Conservation (phyloP, 2,113 vertebrate species). For the Nannospalax galili region DNA sequence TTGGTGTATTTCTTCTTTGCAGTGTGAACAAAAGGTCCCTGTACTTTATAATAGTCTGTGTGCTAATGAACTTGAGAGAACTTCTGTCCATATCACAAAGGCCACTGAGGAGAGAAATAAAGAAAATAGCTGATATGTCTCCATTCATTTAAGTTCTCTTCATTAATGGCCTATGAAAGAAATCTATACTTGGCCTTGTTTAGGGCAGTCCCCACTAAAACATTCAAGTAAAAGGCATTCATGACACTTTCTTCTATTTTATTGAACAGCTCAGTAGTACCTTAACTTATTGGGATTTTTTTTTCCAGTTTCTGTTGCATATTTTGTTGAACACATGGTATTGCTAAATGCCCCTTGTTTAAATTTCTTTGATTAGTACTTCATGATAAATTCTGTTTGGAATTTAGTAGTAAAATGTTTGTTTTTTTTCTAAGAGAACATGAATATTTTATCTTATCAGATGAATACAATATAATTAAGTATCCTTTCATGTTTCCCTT, state of each 20-base stretch:
- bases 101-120: background rate
- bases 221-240: background rate
- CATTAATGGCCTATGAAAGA: background rate
- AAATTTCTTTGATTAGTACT: conserved; percentile 25
- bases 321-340: conserved; percentile 1
- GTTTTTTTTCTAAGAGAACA: background rate
- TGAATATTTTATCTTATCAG: conserved; percentile 40
- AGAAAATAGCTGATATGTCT: background rate
- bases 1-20: background rate
- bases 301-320: background rate
- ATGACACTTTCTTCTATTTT: background rate
- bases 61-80: background rate
- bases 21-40: background rate
- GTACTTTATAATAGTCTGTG: background rate
- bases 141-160: background rate
- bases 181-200: background rate
- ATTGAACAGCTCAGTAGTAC: background rate
- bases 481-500: conserved; percentile 49
- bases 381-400: background rate
- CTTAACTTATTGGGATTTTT: background rate
- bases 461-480: conserved; percentile 56
- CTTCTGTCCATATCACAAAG: background rate
- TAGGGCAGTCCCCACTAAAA: background rate
- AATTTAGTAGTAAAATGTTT: conserved; percentile 44
- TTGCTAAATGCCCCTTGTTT: conserved; percentile 5